phyloP scores from a whole-genome alignment of 2,113 vertebrate species.

The Callocephalon fimbriatum region DNA sequence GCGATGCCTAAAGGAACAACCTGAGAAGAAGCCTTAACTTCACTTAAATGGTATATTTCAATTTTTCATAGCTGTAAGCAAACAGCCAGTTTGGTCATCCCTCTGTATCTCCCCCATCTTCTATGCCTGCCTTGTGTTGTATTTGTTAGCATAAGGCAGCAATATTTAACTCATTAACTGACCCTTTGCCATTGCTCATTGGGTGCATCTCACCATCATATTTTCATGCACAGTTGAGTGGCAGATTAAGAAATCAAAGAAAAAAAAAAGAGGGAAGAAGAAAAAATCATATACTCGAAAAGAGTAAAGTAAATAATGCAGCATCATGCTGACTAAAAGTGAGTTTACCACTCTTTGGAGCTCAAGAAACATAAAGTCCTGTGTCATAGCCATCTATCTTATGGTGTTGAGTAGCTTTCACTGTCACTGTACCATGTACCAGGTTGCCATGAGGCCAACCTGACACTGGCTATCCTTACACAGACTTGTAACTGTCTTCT shows the following conservation, averaged over 20 bases:
- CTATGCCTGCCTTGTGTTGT: background rate
- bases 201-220: background rate
- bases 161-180: background rate
- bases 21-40: background rate
- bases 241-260: background rate
- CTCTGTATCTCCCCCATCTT: background rate
- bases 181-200: background rate
- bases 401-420: background rate
- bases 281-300: background rate
- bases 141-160: background rate
- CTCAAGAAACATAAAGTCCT: background rate
- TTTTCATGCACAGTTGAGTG: background rate
- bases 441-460: background rate
- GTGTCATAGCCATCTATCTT: background rate
- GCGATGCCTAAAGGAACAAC: background rate
- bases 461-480: background rate
- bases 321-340: background rate
- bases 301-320: background rate
- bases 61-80: background rate
- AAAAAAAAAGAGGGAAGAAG: accelerated
- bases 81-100: background rate
- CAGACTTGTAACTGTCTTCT: accelerated
- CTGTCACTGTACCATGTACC: background rate
- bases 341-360: background rate
- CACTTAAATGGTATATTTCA: background rate